Percentiles rank a stretch among this genome's conserved stretches.
These are phyloP conservation scores for Ranitomeya variabilis DNA, from an alignment of 2,113 vertebrate genomes.

Conservation along the genomic window DNA sequence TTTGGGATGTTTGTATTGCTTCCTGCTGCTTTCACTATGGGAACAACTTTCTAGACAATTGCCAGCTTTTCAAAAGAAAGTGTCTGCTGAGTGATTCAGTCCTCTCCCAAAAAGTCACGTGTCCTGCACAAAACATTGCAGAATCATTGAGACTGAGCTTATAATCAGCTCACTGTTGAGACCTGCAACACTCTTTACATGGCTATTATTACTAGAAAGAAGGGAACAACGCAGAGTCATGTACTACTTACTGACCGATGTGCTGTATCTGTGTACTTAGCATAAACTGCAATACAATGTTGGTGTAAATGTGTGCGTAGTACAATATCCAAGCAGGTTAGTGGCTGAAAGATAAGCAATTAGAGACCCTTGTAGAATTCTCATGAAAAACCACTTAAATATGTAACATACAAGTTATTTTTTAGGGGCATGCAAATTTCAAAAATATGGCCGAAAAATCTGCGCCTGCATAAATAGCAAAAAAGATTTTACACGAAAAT, in stretches of 20 bases:
- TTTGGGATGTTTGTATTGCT: conserved; percentile 53
- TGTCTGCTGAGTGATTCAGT: conserved; percentile 6
- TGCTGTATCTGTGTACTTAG: neutral
- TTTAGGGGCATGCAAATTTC: too few relatives aligned
- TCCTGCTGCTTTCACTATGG: conserved; percentile 58
- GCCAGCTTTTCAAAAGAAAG: conserved; percentile 7
- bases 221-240: neutral
- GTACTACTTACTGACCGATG: neutral
- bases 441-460: too few relatives aligned
- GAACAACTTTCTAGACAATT: conserved; percentile 26
- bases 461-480: too few relatives aligned
- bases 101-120: conserved; percentile 6
- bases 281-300: neutral
- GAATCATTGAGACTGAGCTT: neutral
- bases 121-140: neutral
- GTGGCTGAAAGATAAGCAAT: too few relatives aligned
- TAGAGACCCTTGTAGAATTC: too few relatives aligned
- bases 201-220: neutral
- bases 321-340: too few relatives aligned
- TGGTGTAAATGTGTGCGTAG: too few relatives aligned
- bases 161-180: neutral
- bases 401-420: too few relatives aligned
- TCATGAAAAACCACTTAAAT: too few relatives aligned
- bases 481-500: too few relatives aligned
- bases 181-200: neutral